Evolutionary conservation across 2,797 vertebrate genomes (phyloP).

Genomic region (Siniperca obscura): DNA sequence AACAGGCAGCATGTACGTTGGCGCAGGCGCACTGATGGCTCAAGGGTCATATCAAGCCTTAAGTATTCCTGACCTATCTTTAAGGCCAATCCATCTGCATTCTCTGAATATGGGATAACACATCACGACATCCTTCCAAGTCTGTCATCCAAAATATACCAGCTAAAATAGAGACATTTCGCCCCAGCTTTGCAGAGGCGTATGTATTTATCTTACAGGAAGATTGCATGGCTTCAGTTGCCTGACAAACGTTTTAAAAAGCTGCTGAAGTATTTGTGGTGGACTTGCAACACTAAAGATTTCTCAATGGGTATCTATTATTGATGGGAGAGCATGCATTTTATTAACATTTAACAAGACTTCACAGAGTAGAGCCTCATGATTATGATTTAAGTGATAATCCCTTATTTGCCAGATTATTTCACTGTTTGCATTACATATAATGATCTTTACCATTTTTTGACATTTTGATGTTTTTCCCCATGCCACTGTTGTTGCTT

Average conservation of each 20-base stretch:
- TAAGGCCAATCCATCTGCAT: neutral
- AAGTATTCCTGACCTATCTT: neutral
- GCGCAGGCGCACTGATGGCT: too few species aligned
- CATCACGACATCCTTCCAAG: constrained; percentile 5
- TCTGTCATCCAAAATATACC: constrained; percentile 23
- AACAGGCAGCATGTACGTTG: too few species aligned
- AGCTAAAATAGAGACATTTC: neutral
- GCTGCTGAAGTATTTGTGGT: neutral
- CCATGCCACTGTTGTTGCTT: neutral
- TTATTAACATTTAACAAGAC: constrained; percentile 17
- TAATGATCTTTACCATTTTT: neutral
- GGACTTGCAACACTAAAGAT: constrained; percentile 7
- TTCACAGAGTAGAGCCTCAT: neutral
- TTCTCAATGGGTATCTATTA: constrained; percentile 21
- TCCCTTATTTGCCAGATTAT: neutral
- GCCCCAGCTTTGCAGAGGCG: neutral
- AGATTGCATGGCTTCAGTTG: neutral
- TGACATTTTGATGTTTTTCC: neutral
- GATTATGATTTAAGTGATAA: neutral
- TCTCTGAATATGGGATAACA: constrained; percentile 20
- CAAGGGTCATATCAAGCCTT: neutral
- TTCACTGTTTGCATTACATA: neutral
- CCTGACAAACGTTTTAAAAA: neutral
- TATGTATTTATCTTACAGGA: neutral
- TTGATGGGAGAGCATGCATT: neutral